These are phyloP conservation scores for Andrena marginata DNA, from an alignment of 2,888 invertebrate genomes.

Conservation along the genomic window DNA sequence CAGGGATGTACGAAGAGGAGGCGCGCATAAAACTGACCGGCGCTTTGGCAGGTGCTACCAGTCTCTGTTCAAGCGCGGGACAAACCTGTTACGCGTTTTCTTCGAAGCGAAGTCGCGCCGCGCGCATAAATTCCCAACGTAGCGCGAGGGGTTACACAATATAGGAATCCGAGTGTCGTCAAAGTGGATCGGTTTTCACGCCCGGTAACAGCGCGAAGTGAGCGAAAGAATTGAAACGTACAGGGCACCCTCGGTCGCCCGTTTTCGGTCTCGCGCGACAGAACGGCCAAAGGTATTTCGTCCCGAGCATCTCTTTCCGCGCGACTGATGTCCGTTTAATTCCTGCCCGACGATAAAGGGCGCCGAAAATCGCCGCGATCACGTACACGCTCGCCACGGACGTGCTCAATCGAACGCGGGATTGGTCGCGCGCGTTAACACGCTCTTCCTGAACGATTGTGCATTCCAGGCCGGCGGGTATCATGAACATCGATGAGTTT, in stretches of 20 bases:
- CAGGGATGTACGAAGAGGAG: conserved; percentile 69
- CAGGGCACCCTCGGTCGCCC: too few species aligned
- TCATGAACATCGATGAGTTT: conserved; percentile 96
- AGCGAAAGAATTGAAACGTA: background rate
- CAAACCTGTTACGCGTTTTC: conserved; percentile 62
- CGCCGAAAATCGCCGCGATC: conserved; percentile 54
- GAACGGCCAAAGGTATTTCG: conserved; percentile 1
- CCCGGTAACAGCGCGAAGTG: background rate
- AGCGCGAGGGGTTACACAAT: too few species aligned
- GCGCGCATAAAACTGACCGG: conserved; percentile 78
- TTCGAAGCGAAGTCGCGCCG: background rate
- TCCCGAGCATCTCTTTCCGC: background rate
- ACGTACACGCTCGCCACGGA: conserved; percentile 38
- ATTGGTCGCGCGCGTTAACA: conserved; percentile 23
- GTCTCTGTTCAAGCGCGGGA: conserved; percentile 71
- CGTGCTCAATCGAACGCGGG: conserved; percentile 60
- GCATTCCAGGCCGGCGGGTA: conserved; percentile 66
- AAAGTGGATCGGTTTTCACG: background rate
- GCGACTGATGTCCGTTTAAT: conserved; percentile 26
- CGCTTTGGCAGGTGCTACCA: conserved; percentile 76
- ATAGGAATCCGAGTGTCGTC: background rate
- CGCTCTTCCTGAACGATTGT: conserved; percentile 40
- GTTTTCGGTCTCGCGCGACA: too few species aligned
- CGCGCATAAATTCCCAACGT: background rate
- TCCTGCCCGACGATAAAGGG: conserved; percentile 45